These are phyloP conservation scores for Aromia moschata DNA, from an alignment of 2,888 invertebrate species.

Conservation along the genomic window DNA sequence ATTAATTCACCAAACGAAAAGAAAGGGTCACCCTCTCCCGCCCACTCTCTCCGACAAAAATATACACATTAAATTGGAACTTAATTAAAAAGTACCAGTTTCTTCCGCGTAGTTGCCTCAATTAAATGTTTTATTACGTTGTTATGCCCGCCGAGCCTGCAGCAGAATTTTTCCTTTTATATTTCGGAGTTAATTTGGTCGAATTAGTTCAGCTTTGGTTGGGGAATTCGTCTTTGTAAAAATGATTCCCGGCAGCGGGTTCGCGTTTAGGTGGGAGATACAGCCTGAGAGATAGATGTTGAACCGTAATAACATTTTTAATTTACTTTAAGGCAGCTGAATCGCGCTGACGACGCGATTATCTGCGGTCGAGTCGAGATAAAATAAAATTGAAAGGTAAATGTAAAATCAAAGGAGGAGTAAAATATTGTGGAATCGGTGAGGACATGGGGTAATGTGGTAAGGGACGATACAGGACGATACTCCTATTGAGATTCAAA, in stretches of 20 bases:
- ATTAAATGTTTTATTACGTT: conserved; percentile 15
- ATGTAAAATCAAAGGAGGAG: too few relatives aligned
- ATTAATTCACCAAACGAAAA: too few relatives aligned
- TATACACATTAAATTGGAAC: conserved; percentile 11
- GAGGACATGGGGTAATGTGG: too few relatives aligned
- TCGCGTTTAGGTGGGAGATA: background rate
- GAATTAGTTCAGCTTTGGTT: background rate
- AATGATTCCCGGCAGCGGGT: background rate
- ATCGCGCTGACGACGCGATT: too few relatives aligned
- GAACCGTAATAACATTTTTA: background rate
- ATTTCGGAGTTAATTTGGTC: conserved; percentile 10
- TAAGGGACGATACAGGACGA: too few relatives aligned
- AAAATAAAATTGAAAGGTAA: too few relatives aligned
- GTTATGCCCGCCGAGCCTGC: conserved; percentile 4
- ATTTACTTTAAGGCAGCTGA: too few relatives aligned
- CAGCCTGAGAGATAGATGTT: background rate
- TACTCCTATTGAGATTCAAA: too few relatives aligned
- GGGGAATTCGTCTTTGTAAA: background rate
- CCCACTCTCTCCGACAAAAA: conserved; percentile 6
- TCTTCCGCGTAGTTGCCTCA: conserved; percentile 9
- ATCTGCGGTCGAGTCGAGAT: too few relatives aligned
- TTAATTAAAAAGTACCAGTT: conserved; percentile 19
- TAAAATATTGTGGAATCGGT: too few relatives aligned
- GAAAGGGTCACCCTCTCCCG: background rate
- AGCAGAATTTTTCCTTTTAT: conserved; percentile 7